A percentile compares a stretch with the other conserved stretches of the same genome.
These are phyloP conservation scores for Gastracanthus pulcherrimus DNA, from an alignment of 2,888 invertebrate genomes.

Conservation along the genomic window DNA sequence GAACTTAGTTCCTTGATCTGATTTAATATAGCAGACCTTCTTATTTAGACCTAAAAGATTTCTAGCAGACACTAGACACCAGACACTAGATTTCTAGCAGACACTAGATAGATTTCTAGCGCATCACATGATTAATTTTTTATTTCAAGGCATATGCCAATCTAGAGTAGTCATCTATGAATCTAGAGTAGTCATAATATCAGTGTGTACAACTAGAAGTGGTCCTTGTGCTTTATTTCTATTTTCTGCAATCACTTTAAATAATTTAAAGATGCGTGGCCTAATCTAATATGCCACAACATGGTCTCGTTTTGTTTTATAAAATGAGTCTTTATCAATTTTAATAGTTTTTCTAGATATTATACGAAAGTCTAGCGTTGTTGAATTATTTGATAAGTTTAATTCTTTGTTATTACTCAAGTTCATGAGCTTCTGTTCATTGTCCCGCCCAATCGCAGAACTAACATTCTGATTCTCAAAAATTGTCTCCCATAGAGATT, in stretches of 20 bases:
- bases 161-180: conserved; percentile 59
- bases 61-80: too few relatives aligned
- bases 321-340: too few relatives aligned
- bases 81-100: too few relatives aligned
- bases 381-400: too few relatives aligned
- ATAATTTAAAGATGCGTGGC: neutral
- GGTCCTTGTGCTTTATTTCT: neutral
- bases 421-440: neutral
- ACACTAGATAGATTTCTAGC: conserved; percentile 54
- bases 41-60: conserved; percentile 51
- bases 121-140: conserved; percentile 55
- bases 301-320: neutral
- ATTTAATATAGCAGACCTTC: conserved; percentile 59
- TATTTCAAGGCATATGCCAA: conserved; percentile 57
- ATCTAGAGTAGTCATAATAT: conserved; percentile 54
- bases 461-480: neutral
- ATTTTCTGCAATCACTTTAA: neutral
- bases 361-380: too few relatives aligned
- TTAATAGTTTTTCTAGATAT: too few relatives aligned
- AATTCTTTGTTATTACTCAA: too few relatives aligned
- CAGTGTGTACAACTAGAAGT: neutral
- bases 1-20: conserved; percentile 58
- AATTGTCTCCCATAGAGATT: conserved; percentile 30
- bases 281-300: neutral
- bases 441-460: conserved; percentile 38